phyloP scores from a whole-genome alignment of 2,797 vertebrate species.

The Phalloptychus januarius region DNA sequence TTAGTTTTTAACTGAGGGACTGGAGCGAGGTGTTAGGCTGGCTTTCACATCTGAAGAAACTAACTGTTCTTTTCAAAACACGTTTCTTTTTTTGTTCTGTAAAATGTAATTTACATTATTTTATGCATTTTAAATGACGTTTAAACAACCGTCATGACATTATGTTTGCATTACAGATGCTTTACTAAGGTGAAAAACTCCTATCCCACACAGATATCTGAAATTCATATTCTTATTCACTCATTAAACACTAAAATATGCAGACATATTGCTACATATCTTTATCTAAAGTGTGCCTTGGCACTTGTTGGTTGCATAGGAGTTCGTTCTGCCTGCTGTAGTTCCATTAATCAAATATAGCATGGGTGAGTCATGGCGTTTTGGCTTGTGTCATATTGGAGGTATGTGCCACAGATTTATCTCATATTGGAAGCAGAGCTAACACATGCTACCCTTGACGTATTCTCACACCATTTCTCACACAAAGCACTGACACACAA shows the following conservation, averaged over 20 bases:
- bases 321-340: conserved; percentile 49
- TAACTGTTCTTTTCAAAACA: background rate
- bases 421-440: conserved; percentile 78
- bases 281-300: conserved; percentile 2
- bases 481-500: conserved; percentile 53
- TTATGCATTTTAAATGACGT: background rate
- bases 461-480: conserved; percentile 73
- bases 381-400: conserved; percentile 71
- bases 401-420: conserved; percentile 76
- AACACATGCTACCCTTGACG: conserved; percentile 78
- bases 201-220: conserved; percentile 11
- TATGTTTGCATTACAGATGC: background rate
- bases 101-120: background rate
- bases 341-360: conserved; percentile 70
- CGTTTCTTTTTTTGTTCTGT: background rate
- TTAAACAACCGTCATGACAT: background rate
- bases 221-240: background rate
- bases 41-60: background rate
- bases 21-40: background rate
- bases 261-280: background rate
- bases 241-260: background rate
- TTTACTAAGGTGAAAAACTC: background rate
- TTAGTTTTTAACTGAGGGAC: background rate
- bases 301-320: conserved; percentile 45
- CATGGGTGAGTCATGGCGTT: conserved; percentile 66